A percentile compares a stretch with the other conserved stretches of the same genome.
Conservation (phyloP, 2,113 vertebrate species). For the Chauna torquata region DNA sequence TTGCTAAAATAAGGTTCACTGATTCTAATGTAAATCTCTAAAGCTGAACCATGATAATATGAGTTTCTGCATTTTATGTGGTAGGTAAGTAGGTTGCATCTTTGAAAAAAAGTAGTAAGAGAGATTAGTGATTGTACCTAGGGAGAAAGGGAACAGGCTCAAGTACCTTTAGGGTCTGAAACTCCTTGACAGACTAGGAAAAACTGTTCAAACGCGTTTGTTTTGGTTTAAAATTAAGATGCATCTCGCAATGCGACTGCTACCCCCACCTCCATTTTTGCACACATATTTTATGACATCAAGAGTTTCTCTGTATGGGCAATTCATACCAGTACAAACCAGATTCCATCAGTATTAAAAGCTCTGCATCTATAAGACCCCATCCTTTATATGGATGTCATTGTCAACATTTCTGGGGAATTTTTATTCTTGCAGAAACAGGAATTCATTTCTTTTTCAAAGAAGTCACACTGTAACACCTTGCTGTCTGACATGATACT, state of each 20-base stretch:
- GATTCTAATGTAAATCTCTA: conserved; percentile 81
- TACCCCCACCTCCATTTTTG: neutral
- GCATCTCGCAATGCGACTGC: neutral
- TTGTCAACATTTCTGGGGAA: neutral
- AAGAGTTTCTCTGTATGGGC: neutral
- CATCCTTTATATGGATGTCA: neutral
- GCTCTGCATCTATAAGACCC: neutral
- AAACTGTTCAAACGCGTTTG: conserved; percentile 48
- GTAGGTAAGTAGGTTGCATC: conserved; percentile 72
- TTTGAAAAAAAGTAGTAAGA: conserved; percentile 45
- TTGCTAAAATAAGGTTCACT: conserved; percentile 71
- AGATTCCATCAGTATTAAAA: neutral
- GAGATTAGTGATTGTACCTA: conserved; percentile 59
- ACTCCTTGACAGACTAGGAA: conserved; percentile 50
- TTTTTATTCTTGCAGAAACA: neutral
- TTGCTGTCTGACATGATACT: neutral
- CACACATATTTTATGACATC: conserved; percentile 28
- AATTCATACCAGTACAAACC: neutral
- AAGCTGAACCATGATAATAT: conserved; percentile 72
- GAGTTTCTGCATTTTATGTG: conserved; percentile 71
- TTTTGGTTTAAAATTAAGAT: conserved; percentile 45
- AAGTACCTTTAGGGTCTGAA: conserved; percentile 61
- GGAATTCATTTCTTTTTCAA: neutral
- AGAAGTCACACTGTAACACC: neutral
- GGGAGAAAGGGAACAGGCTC: conserved; percentile 51